A percentile compares a stretch with the other conserved stretches of the same genome.
phyloP scores from a whole-genome alignment of 30 jellyfish, hydroid and myxozoan species.

The Pseudorhiza aurosa region DNA sequence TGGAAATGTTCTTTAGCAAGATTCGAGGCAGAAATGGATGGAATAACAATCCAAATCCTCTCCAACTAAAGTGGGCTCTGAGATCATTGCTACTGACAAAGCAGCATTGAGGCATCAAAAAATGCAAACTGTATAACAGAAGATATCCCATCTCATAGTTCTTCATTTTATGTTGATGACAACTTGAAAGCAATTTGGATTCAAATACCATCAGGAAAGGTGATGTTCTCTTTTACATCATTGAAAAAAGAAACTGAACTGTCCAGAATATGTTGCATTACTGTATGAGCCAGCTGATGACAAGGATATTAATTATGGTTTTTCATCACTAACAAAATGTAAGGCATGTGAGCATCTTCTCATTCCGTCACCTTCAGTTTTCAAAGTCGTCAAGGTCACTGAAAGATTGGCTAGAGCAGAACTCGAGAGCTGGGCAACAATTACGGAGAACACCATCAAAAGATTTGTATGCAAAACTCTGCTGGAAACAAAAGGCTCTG shows the following conservation, averaged over 20 bases:
- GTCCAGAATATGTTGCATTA: slow-evolving; percentile 38
- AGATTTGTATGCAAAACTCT: no score
- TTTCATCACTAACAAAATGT: no score
- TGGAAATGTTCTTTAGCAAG: slow-evolving; percentile 30
- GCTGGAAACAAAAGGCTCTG: no score
- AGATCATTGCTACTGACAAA: slow-evolving; percentile 17
- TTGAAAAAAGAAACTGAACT: slow-evolving; percentile 24
- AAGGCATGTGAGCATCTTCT: no score
- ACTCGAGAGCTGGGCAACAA: no score
- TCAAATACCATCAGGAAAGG: slow-evolving; percentile 34
- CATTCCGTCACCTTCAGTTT: no score
- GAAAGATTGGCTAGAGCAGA: no score
- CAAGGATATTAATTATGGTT: no score
- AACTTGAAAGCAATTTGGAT: not conserved
- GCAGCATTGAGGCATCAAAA: slow-evolving; percentile 6
- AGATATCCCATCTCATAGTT: no score
- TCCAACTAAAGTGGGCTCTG: slow-evolving; percentile 30
- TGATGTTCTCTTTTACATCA: slow-evolving; percentile 42
- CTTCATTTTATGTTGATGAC: no score
- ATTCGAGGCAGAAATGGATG: slow-evolving; percentile 35
- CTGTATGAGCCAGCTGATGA: not conserved
- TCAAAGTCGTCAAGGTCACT: no score
- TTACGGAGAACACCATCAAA: no score
- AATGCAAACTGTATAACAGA: slow-evolving; percentile 37
- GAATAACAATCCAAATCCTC: slow-evolving; percentile 25